Evolutionary conservation across 2,113 vertebrate genomes (phyloP), one percentile per base, ranked within the genome.

Genomic region (Mobula birostris): DNA sequence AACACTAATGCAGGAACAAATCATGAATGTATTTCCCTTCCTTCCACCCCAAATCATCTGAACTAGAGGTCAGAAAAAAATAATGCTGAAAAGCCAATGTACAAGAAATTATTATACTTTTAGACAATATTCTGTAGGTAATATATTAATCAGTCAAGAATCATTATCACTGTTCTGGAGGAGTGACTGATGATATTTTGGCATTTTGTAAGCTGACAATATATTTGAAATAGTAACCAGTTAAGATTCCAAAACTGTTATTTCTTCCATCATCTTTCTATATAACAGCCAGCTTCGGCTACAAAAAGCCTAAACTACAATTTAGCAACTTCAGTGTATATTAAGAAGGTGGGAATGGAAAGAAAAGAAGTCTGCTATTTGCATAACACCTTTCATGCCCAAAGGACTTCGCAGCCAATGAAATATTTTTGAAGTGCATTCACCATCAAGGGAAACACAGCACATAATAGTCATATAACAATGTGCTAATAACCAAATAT

Each of bases 131-230:
- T 90, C 17, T 21, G n/a, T 27, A 29, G n/a, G 61, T 36, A 66
- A 90, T 68, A 14, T 32, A 36, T 68, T 90, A 90, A 90, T 63
- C 58, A 68, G 17, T 90, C 87, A 68, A 19, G 61, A 19, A 6
- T 90, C 63, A 90, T 68, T 68, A 90, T 6, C 63, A 48, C 48
- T 66, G 66, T 14, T 7, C 87, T 19, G n/a, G n/a, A 90, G 5
- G 63, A 90, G 63, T n/a, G 56, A 36, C n/a, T 15, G n/a, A 66
- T 90, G 87, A 32, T 68, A 32, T 90, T 90, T 68, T 90, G 87
- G n/a, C 87, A 66, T 66, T 63, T 90, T 68, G 15, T 63, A 36
- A 32, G 15, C 63, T 90, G 87, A 32, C 68, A 32, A n/a, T 90
- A 5, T 17, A 66, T 90, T 66, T 68, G 58, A 7, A 27, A 83